Evolutionary conservation across 2,113 vertebrate genomes (phyloP), one percentile per base, ranked within the genome.

Genomic region (Recurvirostra avosetta): DNA sequence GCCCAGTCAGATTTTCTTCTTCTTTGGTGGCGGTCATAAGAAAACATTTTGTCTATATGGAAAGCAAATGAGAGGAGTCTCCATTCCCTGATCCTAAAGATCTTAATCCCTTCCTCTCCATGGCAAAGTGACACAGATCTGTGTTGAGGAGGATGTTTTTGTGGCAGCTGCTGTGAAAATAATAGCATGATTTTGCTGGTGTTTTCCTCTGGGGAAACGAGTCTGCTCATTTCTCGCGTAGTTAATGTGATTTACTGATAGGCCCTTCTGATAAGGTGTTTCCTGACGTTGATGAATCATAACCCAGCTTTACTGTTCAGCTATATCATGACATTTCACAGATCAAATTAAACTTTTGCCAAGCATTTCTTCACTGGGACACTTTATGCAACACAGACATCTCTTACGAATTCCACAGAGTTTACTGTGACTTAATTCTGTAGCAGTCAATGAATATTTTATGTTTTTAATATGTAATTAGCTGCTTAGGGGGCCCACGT

Each of bases 401-500:
- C 30, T 72, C 38, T 34, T 73, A 20, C 55, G 32, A n/a, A 34
- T 68, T 86, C 30, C 22, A 12, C 14, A 32, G 73, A 18, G 14
- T 50, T 66, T 53, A n/a, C 32, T 77, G 6, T 65, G 12, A 36
- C 7, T 55, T 70, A 66, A 50, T 92, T 88, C 43, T 38, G 11
- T 40, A 62, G 10, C 25, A 90, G 30, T 49, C 49, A 76, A 18
- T 72, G 65, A 76, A 23, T 72, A 68, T 40, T 82, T 81, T 58
- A 20, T 23, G 22, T 36, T 85, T 90, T 86, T 77, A 70, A 80
- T 58, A 66, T 0, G 0, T 29, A 50, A 43, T 34, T 17, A 70
- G 18, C 13, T 47, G 3, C 17, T n/a, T 9, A 29, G 38, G 9
- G 29, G 5, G 3, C 9, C 7, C 26, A 6, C 2, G 11, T 45